Evolutionary conservation across 2,888 invertebrate genomes (phyloP).

Genomic region (Julus scandinavius): DNA sequence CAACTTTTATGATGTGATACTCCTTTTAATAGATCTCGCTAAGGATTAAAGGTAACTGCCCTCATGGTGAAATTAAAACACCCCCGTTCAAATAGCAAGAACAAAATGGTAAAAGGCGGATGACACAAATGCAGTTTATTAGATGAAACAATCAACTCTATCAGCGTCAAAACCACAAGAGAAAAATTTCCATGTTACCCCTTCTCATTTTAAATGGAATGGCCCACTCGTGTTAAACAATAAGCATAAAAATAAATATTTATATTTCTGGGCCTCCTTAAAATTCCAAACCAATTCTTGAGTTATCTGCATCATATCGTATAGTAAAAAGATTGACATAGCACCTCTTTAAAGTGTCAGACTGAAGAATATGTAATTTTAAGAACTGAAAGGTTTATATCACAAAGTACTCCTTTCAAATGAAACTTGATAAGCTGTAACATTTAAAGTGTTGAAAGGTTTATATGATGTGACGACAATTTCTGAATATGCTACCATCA

Average conservation of each 20-base stretch:
- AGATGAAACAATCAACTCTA: background rate
- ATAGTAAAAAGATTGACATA: background rate
- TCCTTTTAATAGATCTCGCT: background rate
- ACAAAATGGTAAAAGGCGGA: background rate
- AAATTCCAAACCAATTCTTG: background rate
- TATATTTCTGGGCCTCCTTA: background rate
- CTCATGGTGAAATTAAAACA: background rate
- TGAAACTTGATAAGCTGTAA: background rate
- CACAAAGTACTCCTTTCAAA: slow-evolving; percentile 1
- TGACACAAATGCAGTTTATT: background rate
- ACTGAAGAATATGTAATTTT: background rate
- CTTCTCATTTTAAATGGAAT: background rate
- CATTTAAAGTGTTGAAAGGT: background rate
- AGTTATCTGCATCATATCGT: background rate
- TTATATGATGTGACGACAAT: background rate
- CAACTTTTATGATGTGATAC: background rate
- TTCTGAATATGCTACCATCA: background rate
- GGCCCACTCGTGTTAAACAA: background rate
- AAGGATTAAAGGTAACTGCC: slow-evolving; percentile 18
- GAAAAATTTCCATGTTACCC: background rate
- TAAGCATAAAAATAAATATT: background rate
- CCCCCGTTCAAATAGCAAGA: background rate
- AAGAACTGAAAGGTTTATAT: background rate
- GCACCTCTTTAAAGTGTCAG: background rate
- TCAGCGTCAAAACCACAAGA: background rate